These are phyloP conservation scores for Theretra japonica DNA, from an alignment of 2,888 invertebrate species.

Conservation along the genomic window DNA sequence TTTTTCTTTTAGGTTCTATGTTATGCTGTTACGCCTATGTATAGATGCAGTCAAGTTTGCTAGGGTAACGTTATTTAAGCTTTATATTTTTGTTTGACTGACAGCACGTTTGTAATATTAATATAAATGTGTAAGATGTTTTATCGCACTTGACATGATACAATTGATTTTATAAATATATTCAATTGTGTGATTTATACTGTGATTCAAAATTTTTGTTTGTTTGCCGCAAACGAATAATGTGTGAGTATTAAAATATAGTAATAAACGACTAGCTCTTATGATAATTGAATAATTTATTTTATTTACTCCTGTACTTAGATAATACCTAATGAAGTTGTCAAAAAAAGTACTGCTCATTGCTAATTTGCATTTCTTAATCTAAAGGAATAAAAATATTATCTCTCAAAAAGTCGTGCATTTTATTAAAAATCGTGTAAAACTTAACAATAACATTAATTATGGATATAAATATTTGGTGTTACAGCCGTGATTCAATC, in stretches of 20 bases:
- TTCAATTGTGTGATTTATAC: slow-evolving; percentile 55
- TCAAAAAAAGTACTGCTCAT: not conserved
- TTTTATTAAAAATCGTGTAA: slow-evolving; percentile 51
- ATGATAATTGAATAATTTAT: slow-evolving; percentile 28
- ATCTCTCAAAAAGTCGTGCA: slow-evolving; percentile 28
- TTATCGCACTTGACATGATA: slow-evolving; percentile 37
- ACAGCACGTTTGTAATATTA: slow-evolving; percentile 50
- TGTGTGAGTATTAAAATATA: slow-evolving; percentile 41
- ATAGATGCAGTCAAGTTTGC: slow-evolving; percentile 1
- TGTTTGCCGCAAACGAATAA: slow-evolving; percentile 46
- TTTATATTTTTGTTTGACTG: slow-evolving; percentile 61
- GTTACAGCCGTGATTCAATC: slow-evolving; percentile 56
- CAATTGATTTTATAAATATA: slow-evolving; percentile 50
- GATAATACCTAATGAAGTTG: not conserved
- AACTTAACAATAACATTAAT: slow-evolving; percentile 46
- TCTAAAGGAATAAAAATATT: not conserved
- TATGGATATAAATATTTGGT: slow-evolving; percentile 53
- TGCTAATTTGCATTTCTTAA: not conserved
- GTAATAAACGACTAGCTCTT: slow-evolving; percentile 30
- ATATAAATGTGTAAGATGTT: slow-evolving; percentile 37
- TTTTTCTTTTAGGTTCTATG: not conserved
- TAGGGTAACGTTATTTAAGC: slow-evolving; percentile 36
- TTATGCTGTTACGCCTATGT: not conserved
- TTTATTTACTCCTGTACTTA: not conserved
- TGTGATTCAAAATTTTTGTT: slow-evolving; percentile 48